These are phyloP conservation scores for Meganola albula DNA, from an alignment of 2,888 invertebrate genomes.

Conservation along the genomic window DNA sequence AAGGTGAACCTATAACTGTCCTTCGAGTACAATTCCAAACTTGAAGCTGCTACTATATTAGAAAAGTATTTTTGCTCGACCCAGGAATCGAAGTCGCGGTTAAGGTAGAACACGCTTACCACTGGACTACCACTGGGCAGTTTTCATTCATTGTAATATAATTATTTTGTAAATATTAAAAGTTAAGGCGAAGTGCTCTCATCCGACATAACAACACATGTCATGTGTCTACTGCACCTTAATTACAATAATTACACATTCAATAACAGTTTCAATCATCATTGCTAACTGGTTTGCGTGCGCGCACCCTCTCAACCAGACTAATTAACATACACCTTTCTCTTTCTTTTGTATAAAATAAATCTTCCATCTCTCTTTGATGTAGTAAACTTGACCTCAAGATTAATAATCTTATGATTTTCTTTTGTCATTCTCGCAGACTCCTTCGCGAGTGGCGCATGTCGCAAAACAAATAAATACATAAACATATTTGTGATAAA, in stretches of 20 bases:
- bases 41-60: too few relatives aligned
- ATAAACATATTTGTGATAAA: slow-evolving; percentile 27
- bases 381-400: slow-evolving; percentile 67
- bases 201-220: slow-evolving; percentile 4
- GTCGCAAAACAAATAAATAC: slow-evolving; percentile 32
- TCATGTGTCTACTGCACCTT: slow-evolving; percentile 13
- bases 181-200: too few relatives aligned
- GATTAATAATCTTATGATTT: slow-evolving; percentile 38
- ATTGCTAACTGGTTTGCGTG: slow-evolving; percentile 53
- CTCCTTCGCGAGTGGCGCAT: slow-evolving; percentile 36
- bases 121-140: too few relatives aligned
- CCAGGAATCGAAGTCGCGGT: too few relatives aligned
- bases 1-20: too few relatives aligned
- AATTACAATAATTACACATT: slow-evolving; percentile 21
- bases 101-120: too few relatives aligned
- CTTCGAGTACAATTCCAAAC: too few relatives aligned
- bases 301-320: slow-evolving; percentile 29
- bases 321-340: slow-evolving; percentile 29
- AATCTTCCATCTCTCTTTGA: slow-evolving; percentile 32
- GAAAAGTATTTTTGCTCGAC: too few relatives aligned
- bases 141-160: too few relatives aligned
- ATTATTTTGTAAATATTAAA: too few relatives aligned
- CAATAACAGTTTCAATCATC: slow-evolving; percentile 38
- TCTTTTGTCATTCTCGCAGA: slow-evolving; percentile 50
- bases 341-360: slow-evolving; percentile 21